Conservation (phyloP, 2,113 vertebrate genomes). For the Poecile atricapillus region DNA sequence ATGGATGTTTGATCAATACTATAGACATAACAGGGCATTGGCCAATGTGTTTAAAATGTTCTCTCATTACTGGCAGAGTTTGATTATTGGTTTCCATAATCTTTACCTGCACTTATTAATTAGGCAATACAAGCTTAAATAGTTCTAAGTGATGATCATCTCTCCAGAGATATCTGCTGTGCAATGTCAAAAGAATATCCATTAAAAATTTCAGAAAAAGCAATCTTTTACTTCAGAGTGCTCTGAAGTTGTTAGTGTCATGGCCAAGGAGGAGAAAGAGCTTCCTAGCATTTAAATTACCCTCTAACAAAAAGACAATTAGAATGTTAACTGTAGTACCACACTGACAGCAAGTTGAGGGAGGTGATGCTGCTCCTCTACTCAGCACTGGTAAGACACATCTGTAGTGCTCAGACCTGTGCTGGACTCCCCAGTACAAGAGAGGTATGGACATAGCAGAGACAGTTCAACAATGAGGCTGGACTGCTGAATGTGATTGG, state of each 20-base stretch:
- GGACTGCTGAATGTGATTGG: neutral
- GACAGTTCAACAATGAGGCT: neutral
- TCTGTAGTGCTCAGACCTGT: neutral
- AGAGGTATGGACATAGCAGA: neutral
- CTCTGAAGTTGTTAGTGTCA: neutral
- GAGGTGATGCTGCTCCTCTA: neutral
- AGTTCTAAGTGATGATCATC: neutral
- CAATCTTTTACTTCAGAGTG: neutral
- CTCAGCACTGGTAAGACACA: neutral
- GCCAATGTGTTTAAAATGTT: neutral
- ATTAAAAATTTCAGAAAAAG: neutral
- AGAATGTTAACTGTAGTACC: neutral
- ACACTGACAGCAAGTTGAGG: neutral
- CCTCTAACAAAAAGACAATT: neutral
- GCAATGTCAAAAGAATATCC: neutral
- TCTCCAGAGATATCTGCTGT: neutral
- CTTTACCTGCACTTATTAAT: neutral
- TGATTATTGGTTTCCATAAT: neutral
- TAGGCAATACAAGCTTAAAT: neutral
- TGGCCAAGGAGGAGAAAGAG: neutral
- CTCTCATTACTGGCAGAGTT: neutral
- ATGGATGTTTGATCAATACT: neutral
- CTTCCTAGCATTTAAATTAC: neutral
- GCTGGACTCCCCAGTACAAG: neutral
- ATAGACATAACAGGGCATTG: neutral